These are phyloP conservation scores for Hipposideros larvatus DNA, from an alignment of 2,797 vertebrate genomes.

Conservation along the genomic window DNA sequence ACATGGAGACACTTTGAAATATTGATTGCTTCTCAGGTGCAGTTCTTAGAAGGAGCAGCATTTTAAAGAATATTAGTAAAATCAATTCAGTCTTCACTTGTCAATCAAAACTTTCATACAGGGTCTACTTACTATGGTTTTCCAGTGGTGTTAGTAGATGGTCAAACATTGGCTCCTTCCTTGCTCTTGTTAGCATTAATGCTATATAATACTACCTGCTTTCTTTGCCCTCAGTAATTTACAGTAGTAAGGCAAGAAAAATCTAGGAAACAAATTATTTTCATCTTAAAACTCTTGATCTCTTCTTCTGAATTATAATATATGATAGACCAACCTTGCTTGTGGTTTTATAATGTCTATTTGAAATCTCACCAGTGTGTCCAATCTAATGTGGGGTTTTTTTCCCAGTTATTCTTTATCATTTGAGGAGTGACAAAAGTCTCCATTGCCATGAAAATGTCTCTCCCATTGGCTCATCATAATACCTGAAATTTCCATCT, in stretches of 20 bases:
- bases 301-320: constrained; percentile 44
- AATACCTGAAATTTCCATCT: not conserved
- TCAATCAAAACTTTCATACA: not conserved
- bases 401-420: not conserved
- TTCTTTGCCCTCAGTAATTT: not conserved
- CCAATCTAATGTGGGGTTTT: not conserved
- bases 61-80: not conserved
- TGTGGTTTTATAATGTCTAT: not conserved
- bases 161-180: not conserved
- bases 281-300: not conserved
- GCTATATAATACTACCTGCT: not conserved
- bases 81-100: not conserved
- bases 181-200: not conserved
- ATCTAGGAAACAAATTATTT: constrained; percentile 27
- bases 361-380: not conserved
- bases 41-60: constrained; percentile 32
- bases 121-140: not conserved
- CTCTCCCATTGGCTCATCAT: not conserved
- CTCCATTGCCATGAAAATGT: not conserved
- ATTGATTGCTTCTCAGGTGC: not conserved
- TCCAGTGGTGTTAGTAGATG: not conserved
- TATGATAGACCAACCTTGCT: not conserved
- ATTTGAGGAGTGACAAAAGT: not conserved
- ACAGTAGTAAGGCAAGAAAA: not conserved
- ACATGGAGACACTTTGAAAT: not conserved